These are phyloP conservation scores for Germaria angustata DNA, from an alignment of 2,888 invertebrate genomes.

Conservation along the genomic window DNA sequence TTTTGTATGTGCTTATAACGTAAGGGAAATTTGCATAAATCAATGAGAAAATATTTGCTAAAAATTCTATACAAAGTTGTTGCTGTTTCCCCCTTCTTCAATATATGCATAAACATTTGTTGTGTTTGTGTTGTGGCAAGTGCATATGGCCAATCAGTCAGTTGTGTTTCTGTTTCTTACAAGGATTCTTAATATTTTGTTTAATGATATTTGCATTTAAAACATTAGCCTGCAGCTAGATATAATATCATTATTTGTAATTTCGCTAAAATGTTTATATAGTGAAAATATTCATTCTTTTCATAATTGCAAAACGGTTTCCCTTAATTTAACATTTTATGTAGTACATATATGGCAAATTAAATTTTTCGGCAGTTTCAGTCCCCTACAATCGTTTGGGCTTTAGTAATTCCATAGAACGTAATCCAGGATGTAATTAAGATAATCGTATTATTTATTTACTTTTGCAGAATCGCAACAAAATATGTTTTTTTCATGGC, in stretches of 20 bases:
- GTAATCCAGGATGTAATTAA: too few species aligned
- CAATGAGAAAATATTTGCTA: constrained; percentile 58
- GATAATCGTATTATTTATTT: too few species aligned
- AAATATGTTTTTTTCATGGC: too few species aligned
- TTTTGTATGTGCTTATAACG: neutral
- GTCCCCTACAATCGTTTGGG: neutral
- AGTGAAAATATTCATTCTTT: constrained; percentile 43
- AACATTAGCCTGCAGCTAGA: constrained; percentile 42
- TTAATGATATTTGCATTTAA: constrained; percentile 62
- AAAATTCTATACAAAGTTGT: constrained; percentile 25
- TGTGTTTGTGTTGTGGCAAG: neutral
- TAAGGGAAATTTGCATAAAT: constrained; percentile 56
- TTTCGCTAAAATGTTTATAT: constrained; percentile 55
- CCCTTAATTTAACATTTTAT: constrained; percentile 12
- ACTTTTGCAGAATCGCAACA: too few species aligned
- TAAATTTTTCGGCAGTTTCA: neutral
- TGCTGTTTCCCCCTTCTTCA: neutral
- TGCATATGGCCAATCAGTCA: constrained; percentile 9
- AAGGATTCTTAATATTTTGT: constrained; percentile 40
- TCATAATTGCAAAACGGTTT: constrained; percentile 33
- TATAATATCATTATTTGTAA: constrained; percentile 64
- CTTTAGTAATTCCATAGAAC: neutral
- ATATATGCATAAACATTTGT: too few species aligned
- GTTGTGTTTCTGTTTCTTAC: neutral
- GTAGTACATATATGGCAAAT: neutral